Conservation (phyloP, 2,888 invertebrate genomes). For the Leptinotarsa haldemani region DNA sequence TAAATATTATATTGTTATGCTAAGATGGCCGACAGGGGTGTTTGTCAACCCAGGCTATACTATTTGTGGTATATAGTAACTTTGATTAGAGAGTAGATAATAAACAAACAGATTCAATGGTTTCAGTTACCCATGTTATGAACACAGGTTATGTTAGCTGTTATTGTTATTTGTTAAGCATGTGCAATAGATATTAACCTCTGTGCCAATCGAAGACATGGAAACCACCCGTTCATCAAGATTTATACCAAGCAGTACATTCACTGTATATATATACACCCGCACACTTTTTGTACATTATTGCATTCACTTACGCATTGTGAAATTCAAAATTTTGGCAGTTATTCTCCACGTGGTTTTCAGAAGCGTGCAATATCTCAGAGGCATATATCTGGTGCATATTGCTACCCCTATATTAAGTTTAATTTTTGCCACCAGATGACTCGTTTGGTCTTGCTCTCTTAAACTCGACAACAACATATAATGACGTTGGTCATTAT, state of each 20-base stretch:
- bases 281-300: slow-evolving; percentile 54
- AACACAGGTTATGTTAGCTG: slow-evolving; percentile 65
- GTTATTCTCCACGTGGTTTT: slow-evolving; percentile 52
- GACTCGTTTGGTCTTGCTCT: slow-evolving; percentile 66
- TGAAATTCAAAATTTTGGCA: slow-evolving; percentile 54
- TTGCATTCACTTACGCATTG: slow-evolving; percentile 45
- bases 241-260: slow-evolving; percentile 36
- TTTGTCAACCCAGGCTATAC: slow-evolving; percentile 60
- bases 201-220: slow-evolving; percentile 44
- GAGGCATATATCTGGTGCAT: slow-evolving; percentile 39
- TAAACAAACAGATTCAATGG: slow-evolving; percentile 67
- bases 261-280: slow-evolving; percentile 57
- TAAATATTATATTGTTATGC: slow-evolving; percentile 68
- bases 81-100: slow-evolving; percentile 67
- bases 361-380: slow-evolving; percentile 57
- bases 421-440: slow-evolving; percentile 65
- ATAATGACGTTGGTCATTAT: slow-evolving; percentile 58
- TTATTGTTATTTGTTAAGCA: slow-evolving; percentile 66
- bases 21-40: slow-evolving; percentile 64
- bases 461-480: slow-evolving; percentile 64
- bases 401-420: slow-evolving; percentile 60
- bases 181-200: slow-evolving; percentile 45
- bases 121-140: slow-evolving; percentile 66
- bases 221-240: slow-evolving; percentile 47
- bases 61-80: slow-evolving; percentile 69